Percentiles rank a stretch among this genome's conserved stretches.
Evolutionary conservation across 2,113 vertebrate species (phyloP).

Genomic region (Rhinoderma darwinii): DNA sequence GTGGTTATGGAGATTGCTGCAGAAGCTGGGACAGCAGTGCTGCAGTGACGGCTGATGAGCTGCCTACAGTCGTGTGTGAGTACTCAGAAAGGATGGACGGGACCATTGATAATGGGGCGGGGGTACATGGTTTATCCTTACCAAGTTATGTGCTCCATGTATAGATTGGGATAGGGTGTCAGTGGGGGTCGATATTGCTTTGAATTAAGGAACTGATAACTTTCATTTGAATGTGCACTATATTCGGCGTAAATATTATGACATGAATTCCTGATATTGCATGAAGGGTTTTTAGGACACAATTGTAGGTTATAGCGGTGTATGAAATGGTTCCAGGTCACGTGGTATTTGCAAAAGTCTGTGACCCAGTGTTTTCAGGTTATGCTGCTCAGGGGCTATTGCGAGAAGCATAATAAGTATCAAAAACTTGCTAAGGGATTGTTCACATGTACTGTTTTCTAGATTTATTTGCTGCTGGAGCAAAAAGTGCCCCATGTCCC

Average conservation of each 20-base stretch:
- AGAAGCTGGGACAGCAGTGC: not conserved
- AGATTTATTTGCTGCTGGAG: too few relatives aligned
- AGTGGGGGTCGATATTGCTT: not conserved
- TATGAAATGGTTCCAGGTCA: not conserved
- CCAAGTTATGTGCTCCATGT: not conserved
- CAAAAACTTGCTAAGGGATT: too few relatives aligned
- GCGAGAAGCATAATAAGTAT: too few relatives aligned
- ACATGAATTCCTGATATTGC: not conserved
- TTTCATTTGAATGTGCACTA: not conserved
- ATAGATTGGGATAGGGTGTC: not conserved
- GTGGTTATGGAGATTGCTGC: conserved; percentile 46
- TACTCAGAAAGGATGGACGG: not conserved
- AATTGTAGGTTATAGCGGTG: not conserved
- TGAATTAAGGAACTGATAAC: not conserved
- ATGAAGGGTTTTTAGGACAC: not conserved
- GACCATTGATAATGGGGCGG: not conserved
- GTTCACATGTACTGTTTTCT: too few relatives aligned
- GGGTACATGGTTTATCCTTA: not conserved
- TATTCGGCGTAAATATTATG: not conserved
- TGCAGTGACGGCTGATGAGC: conserved; percentile 33
- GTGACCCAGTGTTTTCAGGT: not conserved
- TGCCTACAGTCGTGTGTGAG: not conserved
- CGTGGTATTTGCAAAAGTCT: too few relatives aligned
- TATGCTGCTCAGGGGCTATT: too few relatives aligned
- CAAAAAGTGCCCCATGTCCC: too few relatives aligned